These are phyloP conservation scores for Drosophila pectinifera DNA, from an alignment of 1,140 invertebrate genomes.

Conservation along the genomic window DNA sequence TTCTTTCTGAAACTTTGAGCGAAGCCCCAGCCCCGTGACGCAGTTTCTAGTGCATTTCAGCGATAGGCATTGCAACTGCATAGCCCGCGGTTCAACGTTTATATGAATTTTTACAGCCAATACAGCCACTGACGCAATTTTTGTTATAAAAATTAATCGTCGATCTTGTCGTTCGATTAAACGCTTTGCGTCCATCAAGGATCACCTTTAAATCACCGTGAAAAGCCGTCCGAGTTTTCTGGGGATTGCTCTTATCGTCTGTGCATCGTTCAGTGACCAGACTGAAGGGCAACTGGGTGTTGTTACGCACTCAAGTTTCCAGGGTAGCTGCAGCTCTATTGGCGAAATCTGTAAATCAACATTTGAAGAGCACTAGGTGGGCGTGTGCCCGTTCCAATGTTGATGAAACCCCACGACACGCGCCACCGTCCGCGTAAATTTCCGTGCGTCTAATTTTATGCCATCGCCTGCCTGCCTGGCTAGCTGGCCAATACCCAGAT, in stretches of 20 bases:
- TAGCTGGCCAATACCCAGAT: constrained; percentile 47
- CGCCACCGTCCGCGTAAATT: constrained; percentile 57
- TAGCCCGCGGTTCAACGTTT: constrained; percentile 36
- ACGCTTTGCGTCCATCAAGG: constrained; percentile 1
- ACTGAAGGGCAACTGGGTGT: constrained; percentile 39
- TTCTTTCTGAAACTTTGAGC: constrained; percentile 16
- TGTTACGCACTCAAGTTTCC: background rate
- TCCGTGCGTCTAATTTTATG: constrained; percentile 55
- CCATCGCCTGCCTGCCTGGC: constrained; percentile 50
- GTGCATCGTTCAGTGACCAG: constrained; percentile 13
- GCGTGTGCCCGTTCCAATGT: background rate
- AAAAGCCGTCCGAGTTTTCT: constrained; percentile 33
- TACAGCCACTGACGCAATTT: constrained; percentile 57
- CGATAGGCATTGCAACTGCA: constrained; percentile 27
- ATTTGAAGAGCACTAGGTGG: too few species aligned
- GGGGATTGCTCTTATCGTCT: constrained; percentile 15
- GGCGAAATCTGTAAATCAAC: constrained; percentile 17
- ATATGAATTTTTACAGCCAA: constrained; percentile 6
- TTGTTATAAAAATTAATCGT: constrained; percentile 18
- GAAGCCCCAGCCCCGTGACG: background rate
- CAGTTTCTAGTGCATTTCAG: background rate
- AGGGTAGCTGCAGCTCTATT: background rate
- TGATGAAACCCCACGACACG: too few species aligned
- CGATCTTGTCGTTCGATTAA: constrained; percentile 24
- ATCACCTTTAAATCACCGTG: constrained; percentile 81